Conservation (phyloP, 1,140 invertebrate species). For the Drosophila chauvacae region DNA sequence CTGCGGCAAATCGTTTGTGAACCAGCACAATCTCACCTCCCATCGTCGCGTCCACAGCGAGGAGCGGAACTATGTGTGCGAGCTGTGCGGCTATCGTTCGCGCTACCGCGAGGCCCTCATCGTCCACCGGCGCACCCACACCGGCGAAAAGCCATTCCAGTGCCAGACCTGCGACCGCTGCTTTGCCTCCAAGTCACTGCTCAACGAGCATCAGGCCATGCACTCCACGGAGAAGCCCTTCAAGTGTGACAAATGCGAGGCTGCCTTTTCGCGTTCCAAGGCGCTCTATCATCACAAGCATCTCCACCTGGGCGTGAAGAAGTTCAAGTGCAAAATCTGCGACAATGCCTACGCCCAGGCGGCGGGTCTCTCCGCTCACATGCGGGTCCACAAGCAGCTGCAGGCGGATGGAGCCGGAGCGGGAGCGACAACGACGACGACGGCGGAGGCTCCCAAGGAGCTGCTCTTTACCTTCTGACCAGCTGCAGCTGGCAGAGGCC, state of each 20-base stretch:
- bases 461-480: slow-evolving; percentile 27
- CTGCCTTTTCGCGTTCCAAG: slow-evolving; percentile 93
- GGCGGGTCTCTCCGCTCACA: slow-evolving; percentile 76
- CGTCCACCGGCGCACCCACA: slow-evolving; percentile 97
- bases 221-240: slow-evolving; percentile 93
- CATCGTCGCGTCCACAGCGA: slow-evolving; percentile 67
- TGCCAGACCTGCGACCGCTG: slow-evolving; percentile 61
- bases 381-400: slow-evolving; percentile 68
- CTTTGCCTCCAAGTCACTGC: slow-evolving; percentile 72
- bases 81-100: slow-evolving; percentile 73
- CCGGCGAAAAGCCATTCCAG: slow-evolving; percentile 96
- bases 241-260: slow-evolving; percentile 90
- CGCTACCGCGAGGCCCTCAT: slow-evolving; percentile 91
- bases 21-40: slow-evolving; percentile 62
- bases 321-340: slow-evolving; percentile 89
- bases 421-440: not conserved
- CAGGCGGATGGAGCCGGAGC: slow-evolving; percentile 16
- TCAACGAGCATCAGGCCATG: slow-evolving; percentile 87
- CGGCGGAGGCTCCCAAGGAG: not conserved
- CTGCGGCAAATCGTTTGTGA: slow-evolving; percentile 73
- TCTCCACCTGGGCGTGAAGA: slow-evolving; percentile 93
- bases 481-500: no score
- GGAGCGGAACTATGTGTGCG: slow-evolving; percentile 73
- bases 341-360: slow-evolving; percentile 81
- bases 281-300: slow-evolving; percentile 93